Conservation (phyloP, 2,797 vertebrate genomes). For the Ctenopoma kingsleyae region DNA sequence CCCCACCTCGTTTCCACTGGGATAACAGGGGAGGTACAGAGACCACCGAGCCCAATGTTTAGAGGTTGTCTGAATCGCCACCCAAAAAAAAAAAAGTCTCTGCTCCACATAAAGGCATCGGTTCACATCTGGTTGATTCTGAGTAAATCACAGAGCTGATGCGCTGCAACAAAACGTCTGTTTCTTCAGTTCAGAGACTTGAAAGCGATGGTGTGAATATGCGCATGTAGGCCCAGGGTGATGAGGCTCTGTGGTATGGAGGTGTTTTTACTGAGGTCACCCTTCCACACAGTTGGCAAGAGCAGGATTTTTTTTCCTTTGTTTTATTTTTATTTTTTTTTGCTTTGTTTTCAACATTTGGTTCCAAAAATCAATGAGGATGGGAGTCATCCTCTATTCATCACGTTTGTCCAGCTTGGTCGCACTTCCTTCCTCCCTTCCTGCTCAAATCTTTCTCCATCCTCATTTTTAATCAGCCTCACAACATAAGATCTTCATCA, state of each 20-base stretch:
- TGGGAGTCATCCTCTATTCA: slow-evolving; percentile 43
- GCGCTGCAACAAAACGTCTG: slow-evolving; percentile 60
- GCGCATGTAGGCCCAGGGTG: slow-evolving; percentile 42
- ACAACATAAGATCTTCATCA: slow-evolving; percentile 48
- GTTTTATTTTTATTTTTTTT: slow-evolving; percentile 49
- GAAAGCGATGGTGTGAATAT: slow-evolving; percentile 57
- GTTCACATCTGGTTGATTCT: slow-evolving; percentile 70
- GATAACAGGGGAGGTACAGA: slow-evolving; percentile 69
- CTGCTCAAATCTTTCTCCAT: slow-evolving; percentile 39
- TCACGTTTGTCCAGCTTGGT: slow-evolving; percentile 37
- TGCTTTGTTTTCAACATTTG: slow-evolving; percentile 55
- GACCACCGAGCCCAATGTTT: slow-evolving; percentile 77
- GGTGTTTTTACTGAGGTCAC: slow-evolving; percentile 61
- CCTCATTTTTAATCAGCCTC: slow-evolving; percentile 40
- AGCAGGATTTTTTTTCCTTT: slow-evolving; percentile 33
- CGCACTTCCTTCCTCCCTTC: slow-evolving; percentile 36
- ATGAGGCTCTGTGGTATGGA: slow-evolving; percentile 63
- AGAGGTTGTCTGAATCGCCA: slow-evolving; percentile 79
- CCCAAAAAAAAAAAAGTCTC: slow-evolving; percentile 31
- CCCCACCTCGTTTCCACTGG: slow-evolving; percentile 60
- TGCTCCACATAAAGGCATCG: slow-evolving; percentile 70
- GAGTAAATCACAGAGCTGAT: slow-evolving; percentile 60
- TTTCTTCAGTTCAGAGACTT: slow-evolving; percentile 67
- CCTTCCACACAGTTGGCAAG: slow-evolving; percentile 62
- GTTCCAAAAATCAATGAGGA: slow-evolving; percentile 42